These are phyloP conservation scores for Danionella dracula DNA, from an alignment of 2,797 vertebrate genomes.

Conservation along the genomic window DNA sequence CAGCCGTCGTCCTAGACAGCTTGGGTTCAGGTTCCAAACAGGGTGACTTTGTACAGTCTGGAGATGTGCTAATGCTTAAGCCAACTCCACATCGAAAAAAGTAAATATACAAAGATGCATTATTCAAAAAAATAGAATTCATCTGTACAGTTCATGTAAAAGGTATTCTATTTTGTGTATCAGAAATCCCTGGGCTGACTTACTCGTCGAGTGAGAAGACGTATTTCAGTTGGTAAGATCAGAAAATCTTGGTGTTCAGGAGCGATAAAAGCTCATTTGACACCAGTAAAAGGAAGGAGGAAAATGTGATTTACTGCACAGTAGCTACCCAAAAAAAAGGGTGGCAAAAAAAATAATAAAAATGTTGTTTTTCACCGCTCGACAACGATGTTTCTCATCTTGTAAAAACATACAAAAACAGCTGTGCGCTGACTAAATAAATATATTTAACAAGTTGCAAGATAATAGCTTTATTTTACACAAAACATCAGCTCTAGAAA, in stretches of 20 bases:
- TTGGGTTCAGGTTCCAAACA: slow-evolving; percentile 61
- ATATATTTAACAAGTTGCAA: slow-evolving; percentile 95
- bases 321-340: slow-evolving; percentile 46
- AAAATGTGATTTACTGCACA: slow-evolving; percentile 47
- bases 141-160: slow-evolving; percentile 92
- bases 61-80: slow-evolving; percentile 75
- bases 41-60: slow-evolving; percentile 71
- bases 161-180: slow-evolving; percentile 69
- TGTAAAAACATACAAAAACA: slow-evolving; percentile 89
- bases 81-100: slow-evolving; percentile 76
- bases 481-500: slow-evolving; percentile 88
- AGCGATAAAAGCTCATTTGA: neutral
- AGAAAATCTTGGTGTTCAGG: too few species aligned
- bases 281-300: slow-evolving; percentile 20
- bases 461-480: slow-evolving; percentile 92
- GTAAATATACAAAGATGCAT: slow-evolving; percentile 90
- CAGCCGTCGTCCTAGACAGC: slow-evolving; percentile 70
- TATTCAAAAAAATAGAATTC: slow-evolving; percentile 93
- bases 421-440: slow-evolving; percentile 87
- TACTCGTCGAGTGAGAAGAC: slow-evolving; percentile 57
- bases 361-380: slow-evolving; percentile 32
- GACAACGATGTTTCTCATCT: slow-evolving; percentile 68
- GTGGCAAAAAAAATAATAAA: slow-evolving; percentile 33
- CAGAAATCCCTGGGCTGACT: slow-evolving; percentile 71
- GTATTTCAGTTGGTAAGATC: slow-evolving; percentile 54